A percentile compares a stretch with the other conserved stretches of the same genome.
phyloP scores from a whole-genome alignment of 2,797 vertebrate species.

The Rhabdophis nuchalis region DNA sequence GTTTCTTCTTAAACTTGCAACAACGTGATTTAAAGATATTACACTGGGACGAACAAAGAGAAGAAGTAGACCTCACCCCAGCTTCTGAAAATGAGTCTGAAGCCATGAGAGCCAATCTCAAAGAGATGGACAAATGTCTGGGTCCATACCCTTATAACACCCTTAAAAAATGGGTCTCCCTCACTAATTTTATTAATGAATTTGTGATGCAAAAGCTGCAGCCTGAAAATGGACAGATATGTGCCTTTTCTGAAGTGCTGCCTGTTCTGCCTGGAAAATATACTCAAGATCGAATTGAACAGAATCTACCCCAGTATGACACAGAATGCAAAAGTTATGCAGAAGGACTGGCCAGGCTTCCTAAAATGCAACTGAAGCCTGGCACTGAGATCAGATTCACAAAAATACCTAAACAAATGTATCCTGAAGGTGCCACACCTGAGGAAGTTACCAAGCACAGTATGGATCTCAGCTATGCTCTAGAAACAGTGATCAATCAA shows the following conservation, averaged over 20 bases:
- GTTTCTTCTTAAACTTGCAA: constrained; percentile 83
- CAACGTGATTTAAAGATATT: constrained; percentile 79
- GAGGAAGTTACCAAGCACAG: constrained; percentile 90
- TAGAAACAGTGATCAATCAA: constrained; percentile 79
- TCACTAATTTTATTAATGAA: constrained; percentile 81
- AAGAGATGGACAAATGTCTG: constrained; percentile 82
- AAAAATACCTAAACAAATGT: constrained; percentile 80
- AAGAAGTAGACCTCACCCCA: constrained; percentile 79
- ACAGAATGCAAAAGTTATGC: constrained; percentile 86
- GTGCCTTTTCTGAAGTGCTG: constrained; percentile 87
- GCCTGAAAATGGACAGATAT: constrained; percentile 83
- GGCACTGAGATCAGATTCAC: constrained; percentile 92
- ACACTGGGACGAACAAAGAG: constrained; percentile 79
- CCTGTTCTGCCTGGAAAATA: constrained; percentile 77
- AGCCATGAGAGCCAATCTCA: constrained; percentile 73
- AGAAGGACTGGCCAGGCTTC: constrained; percentile 87
- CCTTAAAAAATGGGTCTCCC: constrained; percentile 92
- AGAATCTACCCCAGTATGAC: constrained; percentile 78
- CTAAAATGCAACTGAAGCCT: constrained; percentile 83
- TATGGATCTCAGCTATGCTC: constrained; percentile 88
- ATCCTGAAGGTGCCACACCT: constrained; percentile 85
- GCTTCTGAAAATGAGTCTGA: constrained; percentile 76
- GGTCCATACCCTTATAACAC: constrained; percentile 90
- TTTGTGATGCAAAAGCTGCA: constrained; percentile 76
- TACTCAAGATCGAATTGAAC: constrained; percentile 80